Conservation (phyloP, 2,888 invertebrate genomes). For the Bombylius discolor region DNA sequence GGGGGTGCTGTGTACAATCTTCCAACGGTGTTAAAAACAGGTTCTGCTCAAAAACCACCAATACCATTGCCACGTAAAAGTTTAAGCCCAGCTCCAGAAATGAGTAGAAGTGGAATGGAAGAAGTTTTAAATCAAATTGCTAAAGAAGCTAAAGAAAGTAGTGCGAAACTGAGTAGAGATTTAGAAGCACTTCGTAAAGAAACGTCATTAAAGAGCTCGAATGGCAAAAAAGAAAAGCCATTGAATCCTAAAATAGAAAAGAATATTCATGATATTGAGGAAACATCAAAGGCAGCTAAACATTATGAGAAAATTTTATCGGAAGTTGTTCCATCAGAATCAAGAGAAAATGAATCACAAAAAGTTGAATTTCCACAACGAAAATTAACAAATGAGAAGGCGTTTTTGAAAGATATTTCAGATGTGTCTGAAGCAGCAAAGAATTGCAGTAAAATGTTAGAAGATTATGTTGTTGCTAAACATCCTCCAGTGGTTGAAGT, state of each 20-base stretch:
- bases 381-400: slow-evolving; percentile 24
- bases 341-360: slow-evolving; percentile 4
- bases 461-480: slow-evolving; percentile 30
- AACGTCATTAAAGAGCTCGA: slow-evolving; percentile 17
- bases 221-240: slow-evolving; percentile 18
- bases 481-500: slow-evolving; percentile 18
- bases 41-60: slow-evolving; percentile 33
- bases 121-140: slow-evolving; percentile 61
- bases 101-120: slow-evolving; percentile 44
- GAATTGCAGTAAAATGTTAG: slow-evolving; percentile 31
- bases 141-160: slow-evolving; percentile 62
- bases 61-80: slow-evolving; percentile 42
- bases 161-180: slow-evolving; percentile 54
- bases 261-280: slow-evolving; percentile 34
- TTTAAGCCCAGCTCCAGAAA: slow-evolving; percentile 36
- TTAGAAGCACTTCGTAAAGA: slow-evolving; percentile 43
- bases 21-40: slow-evolving; percentile 23
- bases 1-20: slow-evolving; percentile 33
- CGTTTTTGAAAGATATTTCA: slow-evolving; percentile 27
- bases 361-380: slow-evolving; percentile 15
- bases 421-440: slow-evolving; percentile 33
- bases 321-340: slow-evolving; percentile 27
- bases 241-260: slow-evolving; percentile 22
- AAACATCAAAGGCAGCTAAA: slow-evolving; percentile 38
- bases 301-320: slow-evolving; percentile 39